Base-by-base conservation (phyloP, 2,888 invertebrate genomes). In the Ichneumoninae sp. region DNA sequence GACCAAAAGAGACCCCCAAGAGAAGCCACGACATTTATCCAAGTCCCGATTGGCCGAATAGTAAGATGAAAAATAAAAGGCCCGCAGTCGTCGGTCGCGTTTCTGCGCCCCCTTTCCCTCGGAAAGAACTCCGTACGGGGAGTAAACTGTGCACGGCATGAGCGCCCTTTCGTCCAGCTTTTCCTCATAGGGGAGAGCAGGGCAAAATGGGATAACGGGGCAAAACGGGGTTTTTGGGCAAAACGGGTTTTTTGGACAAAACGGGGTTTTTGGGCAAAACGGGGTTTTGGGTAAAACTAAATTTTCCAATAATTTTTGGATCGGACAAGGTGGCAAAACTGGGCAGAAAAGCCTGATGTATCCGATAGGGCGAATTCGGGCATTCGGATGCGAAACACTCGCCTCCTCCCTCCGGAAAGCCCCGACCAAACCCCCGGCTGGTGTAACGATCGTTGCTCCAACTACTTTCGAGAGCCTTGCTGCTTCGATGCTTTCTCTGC, bases 11-110 rank as follows among this genome's bases (percentile, higher is more conserved):
- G 65, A 65, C 36, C 7, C 8, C 36, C 5, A 65, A 40, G 40
- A 79, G 68, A 57, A 81, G 76, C 77, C 80, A 68, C 76, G 77
- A 83, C 80, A 76, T 81, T 83, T 68, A 81, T 81, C 83, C 60
- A 52, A 68, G 73, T 50, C 50, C 7, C 75, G 80, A 83, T 81
- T 81, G 83, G 83, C 75, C 75, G 74, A 73, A 83, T 77, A 44
- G 76, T 63, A 73, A 78, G 82, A 83, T 83, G 54, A 79, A 83
- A 68, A 83, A 70, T 65, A 79, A 71, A 79, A 71, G 79, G 36
- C 54, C 16, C 40, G 33, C 57, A 33, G 33, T 60, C 50, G 26
- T 30, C 33, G 33, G 57, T 73, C 47, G 65, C 66, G 73, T 70
- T 54, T 73, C 69, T 60, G 52, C 63, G 44, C 52, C 73, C 19